Percentiles rank a stretch among this genome's conserved stretches.
These are phyloP conservation scores for Myxocyprinus asiaticus DNA, from an alignment of 2,113 vertebrate species.

Conservation along the genomic window DNA sequence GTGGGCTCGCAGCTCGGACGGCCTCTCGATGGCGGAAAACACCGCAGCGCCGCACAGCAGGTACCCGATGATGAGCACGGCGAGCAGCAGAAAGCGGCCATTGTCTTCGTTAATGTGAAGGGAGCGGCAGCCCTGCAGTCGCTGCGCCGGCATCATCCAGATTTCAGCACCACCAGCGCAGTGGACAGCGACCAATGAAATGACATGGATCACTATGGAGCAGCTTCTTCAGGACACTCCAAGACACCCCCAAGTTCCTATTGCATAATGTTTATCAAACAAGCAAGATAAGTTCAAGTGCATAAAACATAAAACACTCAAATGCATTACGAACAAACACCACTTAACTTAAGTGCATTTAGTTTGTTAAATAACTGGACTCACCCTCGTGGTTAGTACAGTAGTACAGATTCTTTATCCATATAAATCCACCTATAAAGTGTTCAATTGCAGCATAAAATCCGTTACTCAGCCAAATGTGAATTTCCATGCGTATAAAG, in stretches of 20 bases:
- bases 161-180: conserved; percentile 85
- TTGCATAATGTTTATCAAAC: not conserved
- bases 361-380: conserved; percentile 3
- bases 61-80: conserved; percentile 88
- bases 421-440: conserved; percentile 4
- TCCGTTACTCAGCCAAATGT: not conserved
- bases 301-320: not conserved
- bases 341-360: conserved; percentile 5
- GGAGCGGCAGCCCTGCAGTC: conserved; percentile 88
- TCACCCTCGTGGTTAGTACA: conserved; percentile 24
- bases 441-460: not conserved
- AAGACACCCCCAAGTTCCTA: not conserved
- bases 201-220: conserved; percentile 41
- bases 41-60: conserved; percentile 93
- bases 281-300: not conserved
- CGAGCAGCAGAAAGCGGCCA: conserved; percentile 91
- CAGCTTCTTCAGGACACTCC: not conserved
- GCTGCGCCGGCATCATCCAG: conserved; percentile 89
- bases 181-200: conserved; percentile 38
- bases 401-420: not conserved
- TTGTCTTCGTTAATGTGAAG: conserved; percentile 95
- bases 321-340: not conserved
- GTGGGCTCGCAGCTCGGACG: conserved; percentile 89
- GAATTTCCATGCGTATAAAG: not conserved
- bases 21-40: conserved; percentile 95